phyloP scores from a whole-genome alignment of 1,140 invertebrate genomes.

The Phocides pigmalion region DNA sequence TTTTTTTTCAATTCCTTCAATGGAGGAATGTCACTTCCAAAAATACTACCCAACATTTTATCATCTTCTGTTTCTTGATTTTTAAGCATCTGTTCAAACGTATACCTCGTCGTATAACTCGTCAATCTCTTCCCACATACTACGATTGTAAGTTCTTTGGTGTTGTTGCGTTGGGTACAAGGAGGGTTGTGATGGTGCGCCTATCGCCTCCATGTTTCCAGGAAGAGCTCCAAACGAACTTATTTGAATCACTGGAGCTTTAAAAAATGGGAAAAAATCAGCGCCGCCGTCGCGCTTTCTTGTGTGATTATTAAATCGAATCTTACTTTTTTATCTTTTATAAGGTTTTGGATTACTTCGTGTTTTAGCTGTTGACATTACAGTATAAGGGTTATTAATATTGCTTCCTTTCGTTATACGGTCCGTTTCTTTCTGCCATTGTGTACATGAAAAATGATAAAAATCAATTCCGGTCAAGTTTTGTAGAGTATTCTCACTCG shows the following conservation, averaged over 20 bases:
- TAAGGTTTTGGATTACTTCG: constrained; percentile 48
- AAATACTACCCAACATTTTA: constrained; percentile 46
- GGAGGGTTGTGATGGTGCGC: constrained; percentile 73
- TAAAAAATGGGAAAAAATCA: constrained; percentile 65
- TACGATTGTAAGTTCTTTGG: constrained; percentile 47
- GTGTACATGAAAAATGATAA: constrained; percentile 48
- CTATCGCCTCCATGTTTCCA: constrained; percentile 49
- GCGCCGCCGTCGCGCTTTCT: constrained; percentile 38
- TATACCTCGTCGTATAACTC: constrained; percentile 47
- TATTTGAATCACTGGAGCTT: constrained; percentile 69
- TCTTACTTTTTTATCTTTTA: constrained; percentile 49
- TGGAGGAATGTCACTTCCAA: constrained; percentile 62
- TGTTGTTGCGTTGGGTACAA: constrained; percentile 70
- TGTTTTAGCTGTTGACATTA: constrained; percentile 37
- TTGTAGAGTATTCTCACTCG: constrained; percentile 31
- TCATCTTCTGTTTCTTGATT: constrained; percentile 30
- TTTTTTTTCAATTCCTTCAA: constrained; percentile 72
- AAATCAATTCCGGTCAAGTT: constrained; percentile 62
- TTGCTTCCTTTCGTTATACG: constrained; percentile 8
- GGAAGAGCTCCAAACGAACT: constrained; percentile 53
- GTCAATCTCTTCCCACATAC: constrained; percentile 55
- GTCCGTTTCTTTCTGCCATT: constrained; percentile 38
- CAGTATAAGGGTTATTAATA: not conserved
- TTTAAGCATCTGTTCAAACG: not conserved
- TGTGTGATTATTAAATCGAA: constrained; percentile 71